Conservation (phyloP, 1,140 invertebrate species). For the Diabrotica undecimpunctata region DNA sequence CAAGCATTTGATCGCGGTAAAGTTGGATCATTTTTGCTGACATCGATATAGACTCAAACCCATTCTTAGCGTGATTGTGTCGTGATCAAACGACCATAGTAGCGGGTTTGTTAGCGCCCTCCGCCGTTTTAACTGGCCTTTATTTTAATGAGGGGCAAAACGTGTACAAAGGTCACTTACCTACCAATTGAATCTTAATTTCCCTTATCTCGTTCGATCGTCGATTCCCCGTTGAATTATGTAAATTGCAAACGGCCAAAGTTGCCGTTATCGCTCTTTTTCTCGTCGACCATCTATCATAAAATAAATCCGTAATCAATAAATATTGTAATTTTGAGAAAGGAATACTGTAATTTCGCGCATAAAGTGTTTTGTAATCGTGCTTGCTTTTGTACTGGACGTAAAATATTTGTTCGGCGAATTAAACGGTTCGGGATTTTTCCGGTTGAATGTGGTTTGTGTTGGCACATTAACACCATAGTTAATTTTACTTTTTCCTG, state of each 20-base stretch:
- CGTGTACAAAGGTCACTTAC: conserved; percentile 19
- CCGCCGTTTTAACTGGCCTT: conserved; percentile 14
- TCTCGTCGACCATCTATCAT: conserved; percentile 7
- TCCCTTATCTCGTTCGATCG: conserved; percentile 12
- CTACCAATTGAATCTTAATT: conserved; percentile 21
- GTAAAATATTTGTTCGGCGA: conserved; percentile 11
- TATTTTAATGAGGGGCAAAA: conserved; percentile 21
- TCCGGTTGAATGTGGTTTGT: no score
- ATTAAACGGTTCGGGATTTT: background rate
- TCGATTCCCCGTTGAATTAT: conserved; percentile 12
- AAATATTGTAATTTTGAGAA: conserved; percentile 14
- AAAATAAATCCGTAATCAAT: conserved; percentile 16
- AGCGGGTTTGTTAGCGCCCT: conserved; percentile 28
- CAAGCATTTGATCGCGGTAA: no score
- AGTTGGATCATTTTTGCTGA: no score
- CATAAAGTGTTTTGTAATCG: conserved; percentile 16
- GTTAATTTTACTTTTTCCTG: no score
- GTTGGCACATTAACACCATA: no score
- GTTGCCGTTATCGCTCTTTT: conserved; percentile 17
- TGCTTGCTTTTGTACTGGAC: conserved; percentile 5
- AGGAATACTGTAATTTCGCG: conserved; percentile 10
- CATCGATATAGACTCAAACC: no score
- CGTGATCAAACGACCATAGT: conserved; percentile 14
- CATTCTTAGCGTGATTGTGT: background rate
- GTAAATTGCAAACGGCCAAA: conserved; percentile 14